Conservation (phyloP, 2,113 vertebrate genomes). For the Tympanuchus pallidicinctus region DNA sequence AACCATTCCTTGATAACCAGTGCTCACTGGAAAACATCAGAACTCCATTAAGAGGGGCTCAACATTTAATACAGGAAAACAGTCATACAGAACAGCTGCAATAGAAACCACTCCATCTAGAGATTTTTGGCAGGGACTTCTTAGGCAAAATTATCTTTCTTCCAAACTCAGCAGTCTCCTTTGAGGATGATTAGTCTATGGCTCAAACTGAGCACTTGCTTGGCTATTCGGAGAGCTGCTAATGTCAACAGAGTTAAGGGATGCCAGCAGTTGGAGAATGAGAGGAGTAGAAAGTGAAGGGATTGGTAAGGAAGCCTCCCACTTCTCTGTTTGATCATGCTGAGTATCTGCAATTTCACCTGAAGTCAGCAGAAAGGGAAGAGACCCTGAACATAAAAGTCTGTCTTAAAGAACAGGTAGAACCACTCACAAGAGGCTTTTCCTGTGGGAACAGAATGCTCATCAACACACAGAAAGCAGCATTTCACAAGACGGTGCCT, state of each 20-base stretch:
- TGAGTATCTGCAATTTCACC: not conserved
- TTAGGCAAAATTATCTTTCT: constrained; percentile 7
- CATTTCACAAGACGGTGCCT: not conserved
- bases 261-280: not conserved
- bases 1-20: not conserved
- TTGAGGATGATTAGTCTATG: not conserved
- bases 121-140: not conserved
- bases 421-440: not conserved
- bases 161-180: not conserved
- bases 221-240: not conserved
- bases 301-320: not conserved
- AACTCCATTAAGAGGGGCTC: not conserved
- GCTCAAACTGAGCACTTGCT: not conserved
- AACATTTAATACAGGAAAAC: not conserved
- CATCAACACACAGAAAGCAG: not conserved
- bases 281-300: not conserved
- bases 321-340: not conserved
- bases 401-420: not conserved
- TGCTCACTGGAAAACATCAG: not conserved
- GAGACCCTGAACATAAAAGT: not conserved
- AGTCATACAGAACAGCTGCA: not conserved
- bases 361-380: not conserved
- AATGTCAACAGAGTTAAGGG: not conserved
- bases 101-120: not conserved
- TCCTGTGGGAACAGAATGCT: not conserved